phyloP scores from a whole-genome alignment of 2,113 vertebrate species.

The Anser brachyrhynchus region DNA sequence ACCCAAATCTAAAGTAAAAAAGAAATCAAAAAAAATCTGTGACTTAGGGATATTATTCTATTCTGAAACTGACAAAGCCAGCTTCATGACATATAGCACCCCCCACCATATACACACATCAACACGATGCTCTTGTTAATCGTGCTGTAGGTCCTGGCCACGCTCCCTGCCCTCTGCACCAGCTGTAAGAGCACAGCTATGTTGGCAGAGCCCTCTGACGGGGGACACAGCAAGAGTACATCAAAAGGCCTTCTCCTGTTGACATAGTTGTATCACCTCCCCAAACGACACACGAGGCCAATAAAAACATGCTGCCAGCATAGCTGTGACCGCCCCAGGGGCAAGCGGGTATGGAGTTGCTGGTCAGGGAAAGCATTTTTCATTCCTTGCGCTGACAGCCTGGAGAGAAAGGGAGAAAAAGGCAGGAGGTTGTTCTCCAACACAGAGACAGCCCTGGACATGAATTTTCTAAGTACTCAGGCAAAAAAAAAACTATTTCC shows the following conservation, averaged over 20 bases:
- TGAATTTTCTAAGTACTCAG: not conserved
- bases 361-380: rapidly evolving
- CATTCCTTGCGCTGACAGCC: not conserved
- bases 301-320: not conserved
- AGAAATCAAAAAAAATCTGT: not conserved
- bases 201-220: rapidly evolving
- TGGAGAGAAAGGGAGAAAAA: not conserved
- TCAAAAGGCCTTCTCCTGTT: not conserved
- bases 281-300: not conserved
- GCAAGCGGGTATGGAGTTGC: rapidly evolving
- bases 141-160: rapidly evolving
- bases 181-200: not conserved
- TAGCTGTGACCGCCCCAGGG: not conserved
- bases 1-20: not conserved
- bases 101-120: not conserved
- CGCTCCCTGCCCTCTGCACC: rapidly evolving
- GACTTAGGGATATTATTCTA: not conserved
- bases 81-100: not conserved
- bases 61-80: not conserved
- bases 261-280: not conserved
- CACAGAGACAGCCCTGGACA: rapidly evolving
- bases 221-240: not conserved
- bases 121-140: not conserved
- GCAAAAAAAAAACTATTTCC: not conserved
- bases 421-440: not conserved